Conservation (phyloP, 1,140 invertebrate species). For the Drosophila nikananu region DNA sequence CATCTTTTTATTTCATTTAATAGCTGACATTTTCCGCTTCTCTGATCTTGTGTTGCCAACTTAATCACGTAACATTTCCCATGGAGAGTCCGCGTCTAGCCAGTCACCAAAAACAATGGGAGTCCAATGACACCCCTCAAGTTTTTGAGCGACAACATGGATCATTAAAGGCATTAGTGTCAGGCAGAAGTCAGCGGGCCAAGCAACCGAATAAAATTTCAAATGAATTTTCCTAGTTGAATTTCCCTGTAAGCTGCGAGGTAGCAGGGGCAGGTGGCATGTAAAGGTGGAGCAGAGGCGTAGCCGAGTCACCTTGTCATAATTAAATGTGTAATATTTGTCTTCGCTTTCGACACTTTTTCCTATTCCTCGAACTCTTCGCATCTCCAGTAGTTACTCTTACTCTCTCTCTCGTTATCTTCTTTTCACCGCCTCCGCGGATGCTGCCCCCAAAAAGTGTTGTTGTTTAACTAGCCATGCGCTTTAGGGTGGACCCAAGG, state of each 20-base stretch:
- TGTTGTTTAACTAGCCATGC: constrained; percentile 52
- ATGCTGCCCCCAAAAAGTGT: constrained; percentile 20
- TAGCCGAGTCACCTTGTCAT: constrained; percentile 58
- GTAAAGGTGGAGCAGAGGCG: constrained; percentile 24
- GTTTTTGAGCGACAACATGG: constrained; percentile 46
- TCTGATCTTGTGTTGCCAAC: constrained; percentile 13
- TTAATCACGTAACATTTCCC: constrained; percentile 33
- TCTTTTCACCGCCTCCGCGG: constrained; percentile 11
- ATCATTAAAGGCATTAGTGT: constrained; percentile 57
- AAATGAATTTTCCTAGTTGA: constrained; percentile 37
- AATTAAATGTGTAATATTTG: constrained; percentile 81
- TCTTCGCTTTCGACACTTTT: constrained; percentile 73
- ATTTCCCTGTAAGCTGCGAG: constrained; percentile 36
- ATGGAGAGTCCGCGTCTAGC: constrained; percentile 22
- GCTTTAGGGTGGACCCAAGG: constrained; percentile 5
- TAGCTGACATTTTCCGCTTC: constrained; percentile 21
- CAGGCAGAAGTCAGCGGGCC: constrained; percentile 42
- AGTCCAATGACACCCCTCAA: constrained; percentile 42
- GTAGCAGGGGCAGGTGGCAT: neutral
- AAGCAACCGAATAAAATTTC: constrained; percentile 40
- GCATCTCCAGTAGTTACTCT: constrained; percentile 11
- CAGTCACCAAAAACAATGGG: constrained; percentile 49
- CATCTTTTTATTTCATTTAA: constrained; percentile 1
- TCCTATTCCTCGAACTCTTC: constrained; percentile 26
- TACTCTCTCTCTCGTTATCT: neutral